Evolutionary conservation across 2,797 vertebrate genomes (phyloP), one percentile per base, ranked within the genome.

Genomic region (Myotis myotis): DNA sequence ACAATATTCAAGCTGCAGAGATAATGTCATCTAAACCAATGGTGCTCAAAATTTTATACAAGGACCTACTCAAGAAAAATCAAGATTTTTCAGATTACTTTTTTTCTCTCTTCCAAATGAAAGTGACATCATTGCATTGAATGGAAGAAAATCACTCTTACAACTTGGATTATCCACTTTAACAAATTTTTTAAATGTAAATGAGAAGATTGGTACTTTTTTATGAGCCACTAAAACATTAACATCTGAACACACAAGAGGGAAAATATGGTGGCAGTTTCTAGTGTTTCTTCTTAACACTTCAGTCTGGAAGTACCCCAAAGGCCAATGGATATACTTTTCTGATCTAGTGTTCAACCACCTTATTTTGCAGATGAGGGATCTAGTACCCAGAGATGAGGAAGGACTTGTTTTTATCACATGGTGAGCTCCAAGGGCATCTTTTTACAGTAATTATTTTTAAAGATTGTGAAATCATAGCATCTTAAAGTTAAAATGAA

Each of bases 51-150:
- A 19, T 33, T 80, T 72, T 30, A 23, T 5, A 30, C 15, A 71
- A 75, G 7, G 33, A 88, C 10, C n/a, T 66, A 60, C 49, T 93
- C 5, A 8, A 82, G 66, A 76, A 82, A 94, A 85, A 30, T 30
- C 51, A 55, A n/a, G 64, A 86, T 13, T 79, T 79, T 94, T 91
- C 80, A 80, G 19, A 33, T 41, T 28, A 20, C 6, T 38, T 41
- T 49, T 82, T 82, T 75, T 80, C 88, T 30, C 74, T n/a, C 51
- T 94, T 79, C n/a, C 49, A 75, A 87, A 86, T 66, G 19, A 94
- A 92, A 92, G 75, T 64, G 8, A 33, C 3, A 17, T 60, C 25
- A 53, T 20, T 94, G 51, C 78, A 68, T 11, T 22, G 74, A 66
- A 49, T 55, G 36, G 20, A 28, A 30, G 23, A n/a, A 78, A 36